These are phyloP conservation scores for Manis pentadactyla DNA, from an alignment of 2,797 vertebrate genomes.

Conservation along the genomic window DNA sequence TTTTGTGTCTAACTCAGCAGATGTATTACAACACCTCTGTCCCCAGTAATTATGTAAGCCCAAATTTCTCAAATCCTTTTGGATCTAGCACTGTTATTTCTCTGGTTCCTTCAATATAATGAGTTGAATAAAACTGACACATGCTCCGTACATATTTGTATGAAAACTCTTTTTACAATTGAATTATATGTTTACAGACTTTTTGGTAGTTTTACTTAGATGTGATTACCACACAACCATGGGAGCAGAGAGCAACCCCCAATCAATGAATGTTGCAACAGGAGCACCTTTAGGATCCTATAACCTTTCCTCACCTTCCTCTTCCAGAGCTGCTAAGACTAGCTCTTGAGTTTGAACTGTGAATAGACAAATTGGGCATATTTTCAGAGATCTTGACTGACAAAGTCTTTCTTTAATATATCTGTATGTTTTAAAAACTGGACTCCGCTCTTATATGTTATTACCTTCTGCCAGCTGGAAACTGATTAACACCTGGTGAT, in stretches of 20 bases:
- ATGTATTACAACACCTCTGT: background rate
- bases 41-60: background rate
- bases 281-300: background rate
- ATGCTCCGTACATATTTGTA: background rate
- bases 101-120: background rate
- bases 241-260: background rate
- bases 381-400: background rate
- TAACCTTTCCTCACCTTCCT: background rate
- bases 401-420: background rate
- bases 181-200: background rate
- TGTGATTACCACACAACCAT: background rate
- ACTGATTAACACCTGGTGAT: background rate
- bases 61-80: background rate
- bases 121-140: background rate
- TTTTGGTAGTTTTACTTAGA: background rate
- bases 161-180: background rate
- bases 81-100: background rate
- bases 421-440: background rate
- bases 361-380: background rate
- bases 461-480: background rate
- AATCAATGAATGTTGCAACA: background rate
- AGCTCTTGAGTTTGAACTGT: background rate
- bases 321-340: background rate
- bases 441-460: background rate
- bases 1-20: background rate